These are phyloP conservation scores for Neopelma chrysocephalum DNA, from an alignment of 2,797 vertebrate species.

Conservation along the genomic window DNA sequence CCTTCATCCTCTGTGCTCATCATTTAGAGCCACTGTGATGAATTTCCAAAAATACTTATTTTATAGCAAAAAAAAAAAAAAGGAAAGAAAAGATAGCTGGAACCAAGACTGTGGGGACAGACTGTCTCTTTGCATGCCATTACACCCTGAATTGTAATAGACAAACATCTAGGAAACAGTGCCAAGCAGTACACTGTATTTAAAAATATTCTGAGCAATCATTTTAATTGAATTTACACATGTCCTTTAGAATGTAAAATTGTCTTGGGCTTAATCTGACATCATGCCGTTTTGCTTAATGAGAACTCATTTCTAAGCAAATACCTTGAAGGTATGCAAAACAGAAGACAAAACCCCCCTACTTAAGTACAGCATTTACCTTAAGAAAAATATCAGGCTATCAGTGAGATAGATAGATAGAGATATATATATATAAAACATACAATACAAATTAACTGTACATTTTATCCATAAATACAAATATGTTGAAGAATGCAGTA, in stretches of 20 bases:
- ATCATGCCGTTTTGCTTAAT: not conserved
- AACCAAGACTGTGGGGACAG: not conserved
- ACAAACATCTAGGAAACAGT: not conserved
- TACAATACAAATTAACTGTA: not conserved
- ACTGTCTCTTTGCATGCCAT: not conserved
- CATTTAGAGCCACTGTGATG: not conserved
- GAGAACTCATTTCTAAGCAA: not conserved
- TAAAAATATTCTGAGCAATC: not conserved
- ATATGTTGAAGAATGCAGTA: not conserved
- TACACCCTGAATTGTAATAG: not conserved
- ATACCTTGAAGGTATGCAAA: not conserved
- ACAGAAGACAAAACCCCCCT: not conserved
- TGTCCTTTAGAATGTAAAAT: not conserved
- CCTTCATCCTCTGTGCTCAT: not conserved
- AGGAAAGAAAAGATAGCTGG: not conserved
- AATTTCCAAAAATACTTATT: not conserved
- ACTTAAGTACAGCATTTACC: not conserved
- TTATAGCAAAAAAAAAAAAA: not conserved
- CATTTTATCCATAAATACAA: not conserved
- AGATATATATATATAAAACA: not conserved
- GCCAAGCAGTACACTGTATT: not conserved
- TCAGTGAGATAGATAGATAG: not conserved
- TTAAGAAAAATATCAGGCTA: not conserved
- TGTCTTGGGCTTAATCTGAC: not conserved
- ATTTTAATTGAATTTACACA: not conserved